Conservation (phyloP, 1,140 invertebrate genomes). For the Eubasilissa regina region DNA sequence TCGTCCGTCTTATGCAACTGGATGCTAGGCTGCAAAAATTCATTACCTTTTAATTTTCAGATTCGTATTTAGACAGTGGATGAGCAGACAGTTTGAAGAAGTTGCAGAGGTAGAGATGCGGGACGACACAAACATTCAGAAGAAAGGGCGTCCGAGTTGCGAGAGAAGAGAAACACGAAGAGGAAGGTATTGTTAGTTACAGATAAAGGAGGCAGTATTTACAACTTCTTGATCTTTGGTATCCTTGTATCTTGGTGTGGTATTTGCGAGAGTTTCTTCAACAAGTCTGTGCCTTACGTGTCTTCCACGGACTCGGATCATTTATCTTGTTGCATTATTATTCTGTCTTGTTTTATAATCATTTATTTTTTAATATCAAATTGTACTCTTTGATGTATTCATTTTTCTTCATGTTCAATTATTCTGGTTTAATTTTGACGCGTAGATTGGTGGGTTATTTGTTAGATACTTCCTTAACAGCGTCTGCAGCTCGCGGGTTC, state of each 20-base stretch:
- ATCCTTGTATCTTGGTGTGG: conserved; percentile 6
- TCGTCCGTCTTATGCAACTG: conserved; percentile 51
- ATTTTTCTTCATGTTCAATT: too few species aligned
- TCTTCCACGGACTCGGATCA: too few species aligned
- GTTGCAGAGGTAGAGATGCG: conserved; percentile 14
- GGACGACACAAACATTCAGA: conserved; percentile 27
- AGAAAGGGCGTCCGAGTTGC: conserved; percentile 16
- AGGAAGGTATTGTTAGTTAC: conserved; percentile 18
- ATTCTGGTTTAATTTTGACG: too few species aligned
- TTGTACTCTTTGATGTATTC: too few species aligned
- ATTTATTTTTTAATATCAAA: too few species aligned
- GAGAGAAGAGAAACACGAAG: conserved; percentile 11
- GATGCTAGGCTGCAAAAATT: conserved; percentile 56
- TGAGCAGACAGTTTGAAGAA: conserved; percentile 16
- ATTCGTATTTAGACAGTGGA: not conserved
- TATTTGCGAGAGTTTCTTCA: not conserved
- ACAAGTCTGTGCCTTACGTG: too few species aligned
- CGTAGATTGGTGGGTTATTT: too few species aligned
- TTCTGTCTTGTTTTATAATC: too few species aligned
- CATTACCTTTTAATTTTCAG: conserved; percentile 3
- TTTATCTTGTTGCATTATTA: too few species aligned
- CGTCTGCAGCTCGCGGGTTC: too few species aligned
- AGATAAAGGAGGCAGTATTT: conserved; percentile 23
- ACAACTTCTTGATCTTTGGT: conserved; percentile 13
- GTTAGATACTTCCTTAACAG: too few species aligned